These are phyloP conservation scores for Podarcis raffonei DNA, from an alignment of 2,113 vertebrate species.

Conservation along the genomic window DNA sequence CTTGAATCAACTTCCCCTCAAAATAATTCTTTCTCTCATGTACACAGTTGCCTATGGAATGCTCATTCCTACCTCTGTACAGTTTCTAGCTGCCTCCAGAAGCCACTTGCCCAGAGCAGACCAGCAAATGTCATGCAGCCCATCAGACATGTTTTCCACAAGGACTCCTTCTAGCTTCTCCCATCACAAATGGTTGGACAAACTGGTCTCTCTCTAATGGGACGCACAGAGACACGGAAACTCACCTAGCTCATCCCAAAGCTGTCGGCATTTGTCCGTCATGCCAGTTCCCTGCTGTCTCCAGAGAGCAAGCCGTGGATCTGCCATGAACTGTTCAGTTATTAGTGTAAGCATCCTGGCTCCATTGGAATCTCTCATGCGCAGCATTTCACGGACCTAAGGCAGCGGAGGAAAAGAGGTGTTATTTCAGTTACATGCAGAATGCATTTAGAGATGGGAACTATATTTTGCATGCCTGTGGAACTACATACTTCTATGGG, in stretches of 20 bases:
- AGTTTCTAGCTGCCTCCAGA: not conserved
- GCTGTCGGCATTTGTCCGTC: conserved; percentile 97
- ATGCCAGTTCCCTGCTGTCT: conserved; percentile 97
- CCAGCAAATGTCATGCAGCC: not conserved
- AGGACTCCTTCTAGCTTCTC: not conserved
- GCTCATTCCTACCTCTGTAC: not conserved
- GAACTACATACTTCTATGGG: not conserved
- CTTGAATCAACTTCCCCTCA: not conserved
- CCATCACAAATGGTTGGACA: not conserved
- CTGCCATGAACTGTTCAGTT: conserved; percentile 98
- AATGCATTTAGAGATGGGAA: not conserved
- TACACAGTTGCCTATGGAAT: not conserved
- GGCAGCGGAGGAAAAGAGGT: not conserved
- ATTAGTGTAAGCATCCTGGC: conserved; percentile 97
- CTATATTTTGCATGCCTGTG: not conserved
- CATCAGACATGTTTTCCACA: not conserved
- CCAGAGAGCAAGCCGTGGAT: conserved; percentile 96
- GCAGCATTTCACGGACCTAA: conserved; percentile 97
- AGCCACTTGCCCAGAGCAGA: not conserved
- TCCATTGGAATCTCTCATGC: conserved; percentile 97
- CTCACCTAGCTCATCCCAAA: conserved; percentile 95
- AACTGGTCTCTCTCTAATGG: not conserved
- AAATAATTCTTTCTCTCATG: too few relatives aligned
- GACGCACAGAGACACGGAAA: conserved; percentile 4
- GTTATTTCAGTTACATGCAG: not conserved